These are phyloP conservation scores for Drosophila pseudoobscura DNA, from an alignment of 1,140 invertebrate species.

Conservation along the genomic window DNA sequence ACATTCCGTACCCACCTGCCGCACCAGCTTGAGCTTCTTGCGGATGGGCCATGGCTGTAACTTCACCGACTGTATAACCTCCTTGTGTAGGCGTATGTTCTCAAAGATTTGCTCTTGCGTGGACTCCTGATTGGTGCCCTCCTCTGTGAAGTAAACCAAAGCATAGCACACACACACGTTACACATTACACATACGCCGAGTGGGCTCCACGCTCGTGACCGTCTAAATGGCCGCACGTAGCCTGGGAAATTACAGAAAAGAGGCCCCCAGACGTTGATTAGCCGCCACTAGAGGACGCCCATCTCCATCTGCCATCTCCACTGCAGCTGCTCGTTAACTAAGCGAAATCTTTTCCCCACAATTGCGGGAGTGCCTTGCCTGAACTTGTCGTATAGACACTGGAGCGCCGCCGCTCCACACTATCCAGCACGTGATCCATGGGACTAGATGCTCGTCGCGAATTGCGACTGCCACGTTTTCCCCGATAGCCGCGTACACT, in stretches of 20 bases:
- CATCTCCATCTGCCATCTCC: slow-evolving; percentile 7
- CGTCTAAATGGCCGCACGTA: slow-evolving; percentile 62
- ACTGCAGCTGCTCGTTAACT: slow-evolving; percentile 38
- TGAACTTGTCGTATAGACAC: slow-evolving; percentile 92
- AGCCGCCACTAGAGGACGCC: slow-evolving; percentile 37
- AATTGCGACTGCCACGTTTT: slow-evolving; percentile 84
- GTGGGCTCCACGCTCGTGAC: slow-evolving; percentile 30
- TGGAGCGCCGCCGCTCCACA: slow-evolving; percentile 87
- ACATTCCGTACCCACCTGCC: slow-evolving; percentile 84
- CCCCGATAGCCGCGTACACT: slow-evolving; percentile 86
- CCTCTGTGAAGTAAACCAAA: slow-evolving; percentile 86
- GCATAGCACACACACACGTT: slow-evolving; percentile 38
- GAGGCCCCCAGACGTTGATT: slow-evolving; percentile 56
- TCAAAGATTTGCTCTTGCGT: slow-evolving; percentile 95
- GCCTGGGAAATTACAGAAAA: slow-evolving; percentile 62
- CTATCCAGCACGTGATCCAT: slow-evolving; percentile 84
- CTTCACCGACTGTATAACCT: slow-evolving; percentile 94
- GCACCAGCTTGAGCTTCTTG: slow-evolving; percentile 92
- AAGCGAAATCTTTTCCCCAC: slow-evolving; percentile 51
- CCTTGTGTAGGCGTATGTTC: slow-evolving; percentile 96
- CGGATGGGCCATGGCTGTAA: slow-evolving; percentile 95
- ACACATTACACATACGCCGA: slow-evolving; percentile 72
- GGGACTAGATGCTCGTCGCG: slow-evolving; percentile 88
- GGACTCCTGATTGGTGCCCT: slow-evolving; percentile 85
- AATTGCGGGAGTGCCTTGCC: slow-evolving; percentile 87